Base-by-base conservation (phyloP, 2,888 invertebrate species). In the Drosophila quasianomalipes region DNA sequence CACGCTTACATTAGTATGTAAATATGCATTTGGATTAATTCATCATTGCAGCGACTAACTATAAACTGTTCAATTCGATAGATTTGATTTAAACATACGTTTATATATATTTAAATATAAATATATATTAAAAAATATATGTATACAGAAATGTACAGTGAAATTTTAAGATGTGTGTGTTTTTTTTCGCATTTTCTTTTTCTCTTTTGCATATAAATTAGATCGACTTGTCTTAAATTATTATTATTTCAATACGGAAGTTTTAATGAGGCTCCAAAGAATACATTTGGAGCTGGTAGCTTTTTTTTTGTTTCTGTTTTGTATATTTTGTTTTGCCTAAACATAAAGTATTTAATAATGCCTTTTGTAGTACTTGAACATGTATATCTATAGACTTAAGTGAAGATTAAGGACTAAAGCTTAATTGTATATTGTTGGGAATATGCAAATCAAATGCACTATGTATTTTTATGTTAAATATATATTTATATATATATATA, bases 361-460 rank as follows among this genome's bases (percentile, higher is more conserved):
- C 79, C 82, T 74, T 63, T 73, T 71, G 65, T 74, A 28, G 64
- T 61, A 63, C 63, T 69, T 79, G 62, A 66, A 79, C 57, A 70
- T 16, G 35, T 63, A 19, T 53, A 19, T 31, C 28, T 44, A 26
- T 66, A 33, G 33, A 59, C 54, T 64, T 68, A 61, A 58, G 51
- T 74, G 62, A 74, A 60, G 28, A 44, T 70, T 74, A 62, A 49
- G 47, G 35, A 51, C 67, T 71, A 80, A 35, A 59, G 12, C 28
- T 39, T 57, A 30, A 19, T 58, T 51, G 54, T 66, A 58, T 70
- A 67, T 33, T 74, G 70, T 77, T 86, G 89, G 85, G 69, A 89
- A 83, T 86, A 72, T 75, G 73, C 70, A 76, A 59, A 61, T 58
- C 53, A 83, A 85, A 89, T 85, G 89, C 85, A 77, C 65, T 71